phyloP scores from a whole-genome alignment of 2,797 vertebrate species.

The Diceros bicornis region DNA sequence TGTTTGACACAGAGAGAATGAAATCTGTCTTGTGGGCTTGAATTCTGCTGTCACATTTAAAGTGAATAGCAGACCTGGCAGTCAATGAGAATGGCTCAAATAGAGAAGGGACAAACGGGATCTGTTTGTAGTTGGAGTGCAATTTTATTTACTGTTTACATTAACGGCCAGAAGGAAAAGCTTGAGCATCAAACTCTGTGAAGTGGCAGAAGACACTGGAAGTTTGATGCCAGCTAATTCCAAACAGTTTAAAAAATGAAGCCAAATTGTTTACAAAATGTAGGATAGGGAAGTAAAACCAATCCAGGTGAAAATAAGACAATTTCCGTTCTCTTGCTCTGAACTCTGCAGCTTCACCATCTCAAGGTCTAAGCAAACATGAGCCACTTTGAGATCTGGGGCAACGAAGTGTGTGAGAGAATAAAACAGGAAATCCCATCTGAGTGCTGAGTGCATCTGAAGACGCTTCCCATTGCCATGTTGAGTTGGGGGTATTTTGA shows the following conservation, averaged over 20 bases:
- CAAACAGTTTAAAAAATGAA: background rate
- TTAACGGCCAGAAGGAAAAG: background rate
- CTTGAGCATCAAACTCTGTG: background rate
- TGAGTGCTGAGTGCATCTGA: rapidly evolving
- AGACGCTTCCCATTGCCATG: background rate
- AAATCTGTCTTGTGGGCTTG: background rate
- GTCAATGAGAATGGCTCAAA: background rate
- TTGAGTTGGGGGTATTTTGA: rapidly evolving
- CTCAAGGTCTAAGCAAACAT: rapidly evolving
- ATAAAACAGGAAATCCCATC: rapidly evolving
- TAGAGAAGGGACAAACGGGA: background rate
- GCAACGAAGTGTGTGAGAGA: too few species aligned
- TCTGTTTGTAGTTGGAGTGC: too few species aligned
- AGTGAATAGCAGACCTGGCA: background rate
- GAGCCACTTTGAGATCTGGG: rapidly evolving
- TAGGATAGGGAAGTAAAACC: background rate
- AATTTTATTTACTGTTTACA: background rate
- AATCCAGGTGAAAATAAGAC: background rate
- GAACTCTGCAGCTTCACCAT: rapidly evolving
- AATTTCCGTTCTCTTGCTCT: rapidly evolving
- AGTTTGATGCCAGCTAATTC: background rate
- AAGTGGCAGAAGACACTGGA: background rate
- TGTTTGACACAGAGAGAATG: too few species aligned
- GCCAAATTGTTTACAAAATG: background rate
- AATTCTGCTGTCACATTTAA: background rate